phyloP scores from a whole-genome alignment of 2,888 invertebrate species.

The Volucella bombylans region DNA sequence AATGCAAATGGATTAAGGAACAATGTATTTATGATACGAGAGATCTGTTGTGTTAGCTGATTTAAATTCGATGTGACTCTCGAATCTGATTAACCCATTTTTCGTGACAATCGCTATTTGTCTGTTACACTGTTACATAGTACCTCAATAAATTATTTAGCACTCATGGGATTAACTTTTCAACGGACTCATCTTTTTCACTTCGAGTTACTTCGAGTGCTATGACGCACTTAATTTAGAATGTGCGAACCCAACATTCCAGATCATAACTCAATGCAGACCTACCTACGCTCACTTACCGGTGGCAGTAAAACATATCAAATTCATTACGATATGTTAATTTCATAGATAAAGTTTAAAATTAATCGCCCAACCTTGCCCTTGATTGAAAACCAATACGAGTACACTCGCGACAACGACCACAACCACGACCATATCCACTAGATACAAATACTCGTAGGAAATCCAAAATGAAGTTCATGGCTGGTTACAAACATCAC shows the following conservation, averaged over 20 bases:
- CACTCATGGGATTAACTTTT: too few species aligned
- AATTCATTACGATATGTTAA: too few species aligned
- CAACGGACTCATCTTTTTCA: too few species aligned
- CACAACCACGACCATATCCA: neutral
- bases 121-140: neutral
- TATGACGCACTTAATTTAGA: too few species aligned
- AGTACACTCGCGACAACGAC: neutral
- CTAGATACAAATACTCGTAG: too few species aligned
- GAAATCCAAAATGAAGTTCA: constrained; percentile 44
- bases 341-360: neutral
- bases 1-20: constrained; percentile 45
- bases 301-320: too few species aligned
- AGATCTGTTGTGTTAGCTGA: constrained; percentile 10
- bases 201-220: too few species aligned
- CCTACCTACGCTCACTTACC: too few species aligned
- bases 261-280: too few species aligned
- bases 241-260: too few species aligned
- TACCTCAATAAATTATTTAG: neutral
- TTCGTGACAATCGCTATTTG: neutral
- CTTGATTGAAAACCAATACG: constrained; percentile 28
- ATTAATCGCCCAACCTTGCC: constrained; percentile 14
- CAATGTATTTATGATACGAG: neutral
- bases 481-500: constrained; percentile 35
- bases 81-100: constrained; percentile 36
- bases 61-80: constrained; percentile 27